Percentiles rank a stretch among this genome's conserved stretches.
Evolutionary conservation across 2,113 vertebrate genomes (phyloP).

Genomic region (Turnix velox): DNA sequence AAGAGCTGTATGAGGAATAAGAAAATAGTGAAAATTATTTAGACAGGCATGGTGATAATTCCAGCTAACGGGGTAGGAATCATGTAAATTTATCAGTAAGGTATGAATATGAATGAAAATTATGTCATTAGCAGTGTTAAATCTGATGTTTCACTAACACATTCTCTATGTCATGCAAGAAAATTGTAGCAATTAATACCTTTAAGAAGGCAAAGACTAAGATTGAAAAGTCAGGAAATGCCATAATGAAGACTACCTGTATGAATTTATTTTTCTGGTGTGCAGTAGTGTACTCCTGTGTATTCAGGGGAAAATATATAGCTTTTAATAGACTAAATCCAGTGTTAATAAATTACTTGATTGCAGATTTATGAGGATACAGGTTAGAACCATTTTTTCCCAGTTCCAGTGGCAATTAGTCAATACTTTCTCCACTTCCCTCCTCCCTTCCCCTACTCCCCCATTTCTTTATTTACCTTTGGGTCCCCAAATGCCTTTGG

Average conservation of each 20-base stretch:
- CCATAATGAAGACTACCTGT: not conserved
- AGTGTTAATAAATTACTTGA: not conserved
- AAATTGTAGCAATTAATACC: not conserved
- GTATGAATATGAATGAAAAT: not conserved
- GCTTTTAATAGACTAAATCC: not conserved
- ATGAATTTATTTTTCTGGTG: not conserved
- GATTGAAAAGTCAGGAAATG: not conserved
- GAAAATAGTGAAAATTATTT: not conserved
- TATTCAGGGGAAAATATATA: not conserved
- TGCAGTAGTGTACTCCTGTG: not conserved
- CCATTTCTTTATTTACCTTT: not conserved
- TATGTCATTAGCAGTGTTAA: not conserved
- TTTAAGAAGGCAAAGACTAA: not conserved
- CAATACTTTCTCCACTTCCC: rapidly evolving
- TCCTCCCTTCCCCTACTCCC: too few species aligned
- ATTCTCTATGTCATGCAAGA: not conserved
- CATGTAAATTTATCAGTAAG: not conserved
- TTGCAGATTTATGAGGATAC: not conserved
- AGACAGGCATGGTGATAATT: not conserved
- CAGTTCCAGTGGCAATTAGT: not conserved
- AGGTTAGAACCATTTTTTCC: not conserved
- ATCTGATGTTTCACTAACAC: not conserved
- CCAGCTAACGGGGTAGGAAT: not conserved
- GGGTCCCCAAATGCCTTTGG: not conserved
- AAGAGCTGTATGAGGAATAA: not conserved